Percentiles rank a stretch among this genome's conserved stretches.
Conservation (phyloP, 2,113 vertebrate species). For the Eulacestoma nigropectus region DNA sequence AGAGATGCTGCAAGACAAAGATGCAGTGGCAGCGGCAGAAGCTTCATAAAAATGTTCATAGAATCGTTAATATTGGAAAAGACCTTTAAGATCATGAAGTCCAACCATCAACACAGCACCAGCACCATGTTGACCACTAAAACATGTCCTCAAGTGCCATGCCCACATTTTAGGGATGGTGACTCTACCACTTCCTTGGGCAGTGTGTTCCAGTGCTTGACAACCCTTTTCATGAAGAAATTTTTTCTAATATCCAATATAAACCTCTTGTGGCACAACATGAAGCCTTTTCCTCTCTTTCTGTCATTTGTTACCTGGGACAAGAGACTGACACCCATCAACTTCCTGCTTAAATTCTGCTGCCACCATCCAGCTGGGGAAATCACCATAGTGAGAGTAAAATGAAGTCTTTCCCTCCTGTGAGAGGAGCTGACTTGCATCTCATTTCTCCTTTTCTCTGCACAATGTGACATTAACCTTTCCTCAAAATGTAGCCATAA, state of each 20-base stretch:
- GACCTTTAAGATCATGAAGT: neutral
- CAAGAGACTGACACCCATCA: neutral
- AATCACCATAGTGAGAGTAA: neutral
- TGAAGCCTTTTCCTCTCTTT: accelerated
- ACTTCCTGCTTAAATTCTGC: neutral
- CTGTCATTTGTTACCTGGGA: neutral
- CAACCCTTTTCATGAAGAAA: neutral
- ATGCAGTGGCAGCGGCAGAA: neutral
- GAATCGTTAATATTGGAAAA: neutral
- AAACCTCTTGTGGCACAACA: neutral
- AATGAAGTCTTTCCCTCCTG: neutral
- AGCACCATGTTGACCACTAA: neutral
- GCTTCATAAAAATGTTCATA: accelerated
- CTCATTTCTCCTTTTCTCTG: neutral
- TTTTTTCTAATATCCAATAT: neutral
- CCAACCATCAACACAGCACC: too few species aligned
- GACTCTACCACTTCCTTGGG: neutral
- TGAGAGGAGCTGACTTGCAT: neutral
- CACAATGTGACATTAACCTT: accelerated
- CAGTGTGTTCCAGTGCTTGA: neutral
- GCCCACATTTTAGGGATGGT: neutral
- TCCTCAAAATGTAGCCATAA: accelerated
- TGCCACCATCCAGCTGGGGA: neutral
- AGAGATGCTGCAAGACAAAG: neutral
- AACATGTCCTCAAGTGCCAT: neutral